Evolutionary conservation across 2,797 vertebrate genomes (phyloP), one percentile per base, ranked within the genome.

Genomic region (Chaetophractus vellerosus): DNA sequence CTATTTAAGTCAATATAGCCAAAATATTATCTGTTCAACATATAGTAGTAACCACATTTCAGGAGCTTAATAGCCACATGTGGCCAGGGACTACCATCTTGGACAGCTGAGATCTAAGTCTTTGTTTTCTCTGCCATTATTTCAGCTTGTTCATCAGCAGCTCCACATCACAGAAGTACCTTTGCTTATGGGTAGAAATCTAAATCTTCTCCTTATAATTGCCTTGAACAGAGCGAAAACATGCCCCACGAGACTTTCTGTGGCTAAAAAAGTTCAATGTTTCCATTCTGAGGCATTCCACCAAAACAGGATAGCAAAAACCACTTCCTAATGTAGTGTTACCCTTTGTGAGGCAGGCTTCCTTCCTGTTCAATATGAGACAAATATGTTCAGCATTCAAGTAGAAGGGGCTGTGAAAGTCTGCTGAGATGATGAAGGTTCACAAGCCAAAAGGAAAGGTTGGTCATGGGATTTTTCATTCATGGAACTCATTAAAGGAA

Each of bases 401-500:
- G 26, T 9, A 26, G 2, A 75, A 38, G 8, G 79, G n/a, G 1
- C 6, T 78, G 5, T 52, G 23, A 21, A 0, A 4, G 15, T 36
- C 26, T 52, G 19, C 26, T 28, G 57, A 59, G 9, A 16, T 9
- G 16, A 59, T 12, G 28, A 33, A 85, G 1, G 24, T 21, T 52
- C 16, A 14, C n/a, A 68, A 59, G 64, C 21, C 12, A 31, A 50
- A 52, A 59, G 15, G 61, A 26, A 48, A 5, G 0, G 3, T 0
- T 41, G 31, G 26, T 31, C 10, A 6, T 41, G 15, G 4, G 69
- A 86, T 83, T 66, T 91, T 66, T 63, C 23, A 50, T 1, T 87
- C 80, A 31, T 9, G 21, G 55, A 89, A 81, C 1, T 66, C 33
- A 86, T 57, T 52, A 4, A 9, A 1, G 36, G 15, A 33, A 68